phyloP scores from a whole-genome alignment of 2,888 invertebrate species.

The Disparrhopalites patrizii region DNA sequence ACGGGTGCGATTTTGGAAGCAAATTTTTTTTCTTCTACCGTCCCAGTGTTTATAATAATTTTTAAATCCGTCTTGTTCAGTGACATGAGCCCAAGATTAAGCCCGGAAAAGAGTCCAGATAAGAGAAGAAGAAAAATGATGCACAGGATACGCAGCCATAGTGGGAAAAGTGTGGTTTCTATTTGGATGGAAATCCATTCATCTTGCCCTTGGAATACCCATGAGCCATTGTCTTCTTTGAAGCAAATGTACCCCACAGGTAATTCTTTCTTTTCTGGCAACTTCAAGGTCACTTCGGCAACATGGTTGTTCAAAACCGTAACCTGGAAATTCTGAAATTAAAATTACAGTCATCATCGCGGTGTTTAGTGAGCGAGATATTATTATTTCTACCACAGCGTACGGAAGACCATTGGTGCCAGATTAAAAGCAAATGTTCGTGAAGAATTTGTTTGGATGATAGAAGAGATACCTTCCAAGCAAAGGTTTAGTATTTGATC shows the following conservation, averaged over 20 bases:
- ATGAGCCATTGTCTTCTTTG: neutral
- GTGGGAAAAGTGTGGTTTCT: constrained; percentile 56
- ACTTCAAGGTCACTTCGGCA: constrained; percentile 3
- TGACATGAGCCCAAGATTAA: constrained; percentile 95
- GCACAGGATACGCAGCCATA: constrained; percentile 70
- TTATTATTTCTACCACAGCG: no score
- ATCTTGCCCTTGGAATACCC: constrained; percentile 8
- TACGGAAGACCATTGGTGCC: no score
- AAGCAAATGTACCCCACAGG: constrained; percentile 14
- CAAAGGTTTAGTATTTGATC: no score
- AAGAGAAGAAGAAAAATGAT: constrained; percentile 72
- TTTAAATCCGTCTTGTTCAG: constrained; percentile 91
- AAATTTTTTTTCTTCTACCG: constrained; percentile 73
- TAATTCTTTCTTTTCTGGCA: constrained; percentile 14
- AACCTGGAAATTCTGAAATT: no score
- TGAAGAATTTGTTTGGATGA: no score
- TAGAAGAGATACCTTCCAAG: no score
- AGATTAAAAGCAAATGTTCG: no score
- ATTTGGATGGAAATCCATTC: constrained; percentile 21
- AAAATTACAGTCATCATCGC: no score
- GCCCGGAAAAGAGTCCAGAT: constrained; percentile 92
- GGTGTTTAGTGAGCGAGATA: no score
- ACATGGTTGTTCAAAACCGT: neutral
- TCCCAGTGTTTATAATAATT: constrained; percentile 89
- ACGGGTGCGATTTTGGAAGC: constrained; percentile 89